A percentile compares a stretch with the other conserved stretches of the same genome.
phyloP scores from a whole-genome alignment of 2,113 vertebrate genomes.

The Cyanoliseus patagonus region DNA sequence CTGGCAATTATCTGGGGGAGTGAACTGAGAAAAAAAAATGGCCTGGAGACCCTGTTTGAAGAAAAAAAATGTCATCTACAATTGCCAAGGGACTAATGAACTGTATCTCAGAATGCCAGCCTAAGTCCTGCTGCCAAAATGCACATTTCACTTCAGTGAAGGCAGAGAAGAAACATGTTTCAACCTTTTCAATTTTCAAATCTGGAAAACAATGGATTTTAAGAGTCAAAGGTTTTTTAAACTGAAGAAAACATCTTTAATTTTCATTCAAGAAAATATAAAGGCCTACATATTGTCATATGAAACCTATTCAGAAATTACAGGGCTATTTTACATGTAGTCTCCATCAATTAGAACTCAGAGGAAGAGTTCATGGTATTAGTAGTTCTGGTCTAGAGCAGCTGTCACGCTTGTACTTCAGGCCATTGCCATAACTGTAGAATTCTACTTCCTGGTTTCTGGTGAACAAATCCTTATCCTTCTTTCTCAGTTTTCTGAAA shows the following conservation, averaged over 20 bases:
- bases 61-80: background rate
- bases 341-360: background rate
- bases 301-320: background rate
- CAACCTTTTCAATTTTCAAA: background rate
- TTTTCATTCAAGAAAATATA: background rate
- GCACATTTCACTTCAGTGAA: background rate
- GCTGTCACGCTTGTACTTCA: background rate
- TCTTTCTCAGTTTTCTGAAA: constrained; percentile 8
- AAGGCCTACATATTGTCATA: background rate
- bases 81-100: background rate
- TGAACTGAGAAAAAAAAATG: background rate
- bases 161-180: background rate
- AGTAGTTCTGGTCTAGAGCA: background rate
- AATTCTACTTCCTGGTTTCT: constrained; percentile 26
- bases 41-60: background rate
- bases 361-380: background rate
- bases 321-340: background rate
- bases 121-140: background rate
- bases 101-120: background rate
- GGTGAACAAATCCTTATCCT: background rate
- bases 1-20: background rate
- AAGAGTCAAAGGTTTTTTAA: background rate
- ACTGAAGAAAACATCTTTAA: background rate
- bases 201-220: background rate
- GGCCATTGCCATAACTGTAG: background rate